phyloP scores from a whole-genome alignment of 2,888 invertebrate species.

The Listrodromus nycthemerus region DNA sequence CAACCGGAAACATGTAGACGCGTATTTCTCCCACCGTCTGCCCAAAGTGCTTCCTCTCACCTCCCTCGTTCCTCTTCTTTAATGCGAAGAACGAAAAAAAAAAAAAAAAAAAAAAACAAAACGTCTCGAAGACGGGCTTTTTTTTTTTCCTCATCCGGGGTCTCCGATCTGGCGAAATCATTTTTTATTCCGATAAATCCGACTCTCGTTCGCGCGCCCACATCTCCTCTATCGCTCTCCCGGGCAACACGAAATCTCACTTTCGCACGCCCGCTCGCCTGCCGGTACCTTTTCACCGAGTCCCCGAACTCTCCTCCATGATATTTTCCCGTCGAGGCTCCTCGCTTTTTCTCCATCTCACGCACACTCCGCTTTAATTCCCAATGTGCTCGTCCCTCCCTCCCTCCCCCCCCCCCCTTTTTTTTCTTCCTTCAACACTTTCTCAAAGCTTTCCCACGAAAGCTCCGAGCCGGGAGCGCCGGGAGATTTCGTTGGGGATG shows the following conservation, averaged over 20 bases:
- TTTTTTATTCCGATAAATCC: slow-evolving; percentile 74
- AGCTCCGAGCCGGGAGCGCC: slow-evolving; percentile 10
- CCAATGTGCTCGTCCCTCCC: slow-evolving; percentile 31
- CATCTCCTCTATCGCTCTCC: slow-evolving; percentile 50
- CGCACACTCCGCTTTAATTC: slow-evolving; percentile 45
- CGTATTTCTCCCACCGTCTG: slow-evolving; percentile 38
- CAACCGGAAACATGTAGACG: slow-evolving; percentile 42
- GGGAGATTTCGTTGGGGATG: slow-evolving; percentile 30
- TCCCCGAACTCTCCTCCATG: slow-evolving; percentile 25
- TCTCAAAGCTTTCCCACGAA: slow-evolving; percentile 22
- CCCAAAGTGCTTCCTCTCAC: slow-evolving; percentile 28
- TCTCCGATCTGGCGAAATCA: slow-evolving; percentile 71
- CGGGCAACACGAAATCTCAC: slow-evolving; percentile 57
- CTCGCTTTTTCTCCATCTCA: slow-evolving; percentile 30
- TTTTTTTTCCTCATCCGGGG: slow-evolving; percentile 43
- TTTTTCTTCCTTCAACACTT: slow-evolving; percentile 29
- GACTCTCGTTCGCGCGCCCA: slow-evolving; percentile 15
- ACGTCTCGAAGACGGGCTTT: neutral
- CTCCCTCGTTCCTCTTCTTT: neutral
- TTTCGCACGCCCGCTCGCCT: slow-evolving; percentile 32
- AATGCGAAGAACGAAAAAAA: too few species aligned
- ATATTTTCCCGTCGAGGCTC: slow-evolving; percentile 49
- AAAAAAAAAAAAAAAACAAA: too few species aligned
- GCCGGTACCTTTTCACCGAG: slow-evolving; percentile 57
- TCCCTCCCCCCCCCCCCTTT: slow-evolving; percentile 39